Conservation (phyloP, 1,140 invertebrate genomes). For the Scylla paramamosain region DNA sequence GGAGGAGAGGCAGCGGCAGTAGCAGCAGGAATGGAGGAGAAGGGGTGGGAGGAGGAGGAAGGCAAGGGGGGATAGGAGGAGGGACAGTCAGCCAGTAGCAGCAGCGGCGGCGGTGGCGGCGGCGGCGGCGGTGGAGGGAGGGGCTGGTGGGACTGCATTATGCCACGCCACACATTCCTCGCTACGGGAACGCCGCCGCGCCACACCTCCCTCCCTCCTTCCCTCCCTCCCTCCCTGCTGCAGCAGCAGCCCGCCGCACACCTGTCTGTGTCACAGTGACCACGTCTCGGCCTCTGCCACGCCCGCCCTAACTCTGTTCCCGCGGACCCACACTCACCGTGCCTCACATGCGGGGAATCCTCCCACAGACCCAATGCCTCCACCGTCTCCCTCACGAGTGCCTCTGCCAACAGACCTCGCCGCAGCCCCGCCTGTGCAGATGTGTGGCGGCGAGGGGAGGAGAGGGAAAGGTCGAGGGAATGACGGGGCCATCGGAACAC, state of each 20-base stretch:
- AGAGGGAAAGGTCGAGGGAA: not conserved
- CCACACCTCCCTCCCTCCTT: not conserved
- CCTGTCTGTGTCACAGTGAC: not conserved
- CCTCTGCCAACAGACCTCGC: no score
- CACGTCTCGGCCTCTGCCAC: not conserved
- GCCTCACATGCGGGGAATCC: no score
- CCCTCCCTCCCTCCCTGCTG: not conserved
- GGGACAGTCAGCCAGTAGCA: slow-evolving; percentile 30
- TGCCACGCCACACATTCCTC: slow-evolving; percentile 58
- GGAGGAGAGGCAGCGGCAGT: not conserved
- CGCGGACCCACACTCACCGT: not conserved
- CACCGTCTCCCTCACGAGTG: no score
- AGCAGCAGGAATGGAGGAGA: slow-evolving; percentile 15
- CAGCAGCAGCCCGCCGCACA: not conserved
- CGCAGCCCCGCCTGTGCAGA: no score
- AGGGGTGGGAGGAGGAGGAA: not conserved
- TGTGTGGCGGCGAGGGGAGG: not conserved
- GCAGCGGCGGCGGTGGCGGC: not conserved
- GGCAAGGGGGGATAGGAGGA: not conserved
- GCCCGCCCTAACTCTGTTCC: not conserved
- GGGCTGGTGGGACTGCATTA: slow-evolving; percentile 33
- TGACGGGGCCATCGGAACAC: not conserved
- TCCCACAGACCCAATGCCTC: no score
- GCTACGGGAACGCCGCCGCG: slow-evolving; percentile 31
- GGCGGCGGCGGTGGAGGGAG: not conserved